Evolutionary conservation across 2,113 vertebrate genomes (phyloP).

Genomic region (Pterocles gutturalis): DNA sequence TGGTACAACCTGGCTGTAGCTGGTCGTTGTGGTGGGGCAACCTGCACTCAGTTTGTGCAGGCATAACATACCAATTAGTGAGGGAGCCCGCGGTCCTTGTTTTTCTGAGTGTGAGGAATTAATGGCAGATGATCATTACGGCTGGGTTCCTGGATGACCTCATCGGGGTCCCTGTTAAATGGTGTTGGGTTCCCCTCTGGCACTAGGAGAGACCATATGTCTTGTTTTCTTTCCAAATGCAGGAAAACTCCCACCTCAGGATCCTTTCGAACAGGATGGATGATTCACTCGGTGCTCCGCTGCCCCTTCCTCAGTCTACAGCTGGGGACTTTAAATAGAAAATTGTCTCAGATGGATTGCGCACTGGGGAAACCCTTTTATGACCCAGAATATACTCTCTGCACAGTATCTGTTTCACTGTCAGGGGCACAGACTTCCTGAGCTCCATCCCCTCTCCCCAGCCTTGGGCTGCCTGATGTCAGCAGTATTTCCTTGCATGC

Average conservation of each 20-base stretch:
- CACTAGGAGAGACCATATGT: neutral
- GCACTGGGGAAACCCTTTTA: constrained; percentile 32
- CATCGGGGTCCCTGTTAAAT: neutral
- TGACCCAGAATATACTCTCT: neutral
- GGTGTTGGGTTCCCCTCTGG: neutral
- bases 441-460: neutral
- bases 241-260: constrained; percentile 19
- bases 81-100: fast-evolving
- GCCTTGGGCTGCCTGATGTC: neutral
- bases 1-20: neutral
- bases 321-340: constrained; percentile 36
- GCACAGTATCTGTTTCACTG: neutral
- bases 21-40: neutral
- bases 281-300: neutral
- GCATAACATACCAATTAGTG: fast-evolving
- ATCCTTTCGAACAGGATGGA: constrained; percentile 32
- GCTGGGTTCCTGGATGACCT: neutral
- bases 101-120: neutral
- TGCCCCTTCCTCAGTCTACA: constrained; percentile 50
- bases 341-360: constrained; percentile 8
- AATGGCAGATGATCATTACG: neutral
- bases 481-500: constrained; percentile 49
- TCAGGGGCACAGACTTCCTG: constrained; percentile 19
- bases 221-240: constrained; percentile 33
- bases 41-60: neutral